Percentiles rank a stretch among this genome's conserved stretches.
phyloP scores from a whole-genome alignment of 2,113 vertebrate species.

The Notarius quadriscutis region DNA sequence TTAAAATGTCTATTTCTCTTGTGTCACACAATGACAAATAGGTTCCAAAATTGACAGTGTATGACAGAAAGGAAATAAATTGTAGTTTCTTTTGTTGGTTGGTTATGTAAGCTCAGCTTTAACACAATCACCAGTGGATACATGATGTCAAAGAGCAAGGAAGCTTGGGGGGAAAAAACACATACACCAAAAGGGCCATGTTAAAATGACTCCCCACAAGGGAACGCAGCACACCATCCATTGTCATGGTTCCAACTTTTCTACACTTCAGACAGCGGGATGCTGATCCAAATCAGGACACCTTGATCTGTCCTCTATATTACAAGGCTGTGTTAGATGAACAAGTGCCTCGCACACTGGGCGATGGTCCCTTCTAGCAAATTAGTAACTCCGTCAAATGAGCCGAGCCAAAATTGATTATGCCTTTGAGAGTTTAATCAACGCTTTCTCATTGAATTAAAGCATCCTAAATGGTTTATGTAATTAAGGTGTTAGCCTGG shows the following conservation, averaged over 20 bases:
- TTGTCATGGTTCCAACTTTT: constrained; percentile 26
- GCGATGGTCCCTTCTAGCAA: constrained; percentile 15
- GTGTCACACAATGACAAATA: not conserved
- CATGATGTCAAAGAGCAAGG: not conserved
- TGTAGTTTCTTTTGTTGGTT: not conserved
- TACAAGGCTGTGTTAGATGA: constrained; percentile 9
- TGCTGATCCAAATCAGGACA: constrained; percentile 23
- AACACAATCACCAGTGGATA: constrained; percentile 9
- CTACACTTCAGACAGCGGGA: constrained; percentile 5
- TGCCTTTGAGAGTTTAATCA: constrained; percentile 44
- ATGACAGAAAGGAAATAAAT: not conserved
- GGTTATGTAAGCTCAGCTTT: not conserved
- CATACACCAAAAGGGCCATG: not conserved
- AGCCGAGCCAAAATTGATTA: constrained; percentile 42
- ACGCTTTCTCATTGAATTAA: constrained; percentile 44
- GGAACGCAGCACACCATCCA: not conserved
- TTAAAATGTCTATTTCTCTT: not conserved
- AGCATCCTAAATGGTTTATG: constrained; percentile 45
- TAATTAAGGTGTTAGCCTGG: constrained; percentile 43
- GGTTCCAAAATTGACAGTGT: not conserved
- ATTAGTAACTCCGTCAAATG: constrained; percentile 34
- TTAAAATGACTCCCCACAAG: not conserved
- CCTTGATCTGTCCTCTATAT: constrained; percentile 6
- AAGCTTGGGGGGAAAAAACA: not conserved
- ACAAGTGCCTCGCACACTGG: not conserved